These are phyloP conservation scores for Myotis planiceps DNA, from an alignment of 2,797 vertebrate genomes.

Conservation along the genomic window DNA sequence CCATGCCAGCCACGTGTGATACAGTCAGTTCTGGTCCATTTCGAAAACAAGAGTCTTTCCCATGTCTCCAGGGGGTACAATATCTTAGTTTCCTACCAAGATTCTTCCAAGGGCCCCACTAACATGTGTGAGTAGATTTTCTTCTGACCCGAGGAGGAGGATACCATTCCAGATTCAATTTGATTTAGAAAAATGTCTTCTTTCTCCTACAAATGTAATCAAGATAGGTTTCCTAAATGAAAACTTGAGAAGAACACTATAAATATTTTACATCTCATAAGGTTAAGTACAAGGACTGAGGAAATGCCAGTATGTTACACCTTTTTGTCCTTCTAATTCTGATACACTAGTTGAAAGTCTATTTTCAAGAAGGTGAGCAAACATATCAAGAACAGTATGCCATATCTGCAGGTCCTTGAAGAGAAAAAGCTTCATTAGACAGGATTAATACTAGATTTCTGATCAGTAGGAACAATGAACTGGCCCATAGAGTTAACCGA, in stretches of 20 bases:
- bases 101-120: background rate
- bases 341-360: background rate
- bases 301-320: background rate
- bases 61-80: background rate
- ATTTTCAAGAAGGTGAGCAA: too few species aligned
- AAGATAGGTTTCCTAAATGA: background rate
- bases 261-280: background rate
- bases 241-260: background rate
- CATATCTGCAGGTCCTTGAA: too few species aligned
- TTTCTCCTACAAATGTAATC: background rate
- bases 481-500: background rate
- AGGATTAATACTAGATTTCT: background rate
- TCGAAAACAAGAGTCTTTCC: background rate
- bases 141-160: background rate
- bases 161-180: background rate
- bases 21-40: background rate
- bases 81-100: background rate
- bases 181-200: background rate
- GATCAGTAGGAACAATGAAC: background rate
- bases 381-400: too few species aligned
- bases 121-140: background rate
- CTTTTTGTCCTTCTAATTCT: background rate
- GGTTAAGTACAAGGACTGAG: background rate
- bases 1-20: background rate
- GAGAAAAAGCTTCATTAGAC: background rate